These are phyloP conservation scores for Drosophila eohydei DNA, from an alignment of 2,888 invertebrate species.

Conservation along the genomic window DNA sequence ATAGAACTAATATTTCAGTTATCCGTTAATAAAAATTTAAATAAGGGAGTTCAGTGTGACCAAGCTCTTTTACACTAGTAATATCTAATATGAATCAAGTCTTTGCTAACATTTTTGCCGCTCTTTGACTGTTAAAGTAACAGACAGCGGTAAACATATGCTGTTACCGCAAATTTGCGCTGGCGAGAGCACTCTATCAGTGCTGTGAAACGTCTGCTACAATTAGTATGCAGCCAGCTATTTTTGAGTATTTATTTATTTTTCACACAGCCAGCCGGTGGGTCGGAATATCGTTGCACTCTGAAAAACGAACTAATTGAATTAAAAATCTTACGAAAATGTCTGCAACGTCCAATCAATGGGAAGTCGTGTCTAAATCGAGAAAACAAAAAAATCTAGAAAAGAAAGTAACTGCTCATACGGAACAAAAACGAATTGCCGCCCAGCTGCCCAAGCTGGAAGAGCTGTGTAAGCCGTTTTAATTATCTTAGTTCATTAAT, in stretches of 20 bases:
- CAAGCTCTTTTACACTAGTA: neutral
- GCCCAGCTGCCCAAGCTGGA: slow-evolving; percentile 89
- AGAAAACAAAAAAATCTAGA: slow-evolving; percentile 87
- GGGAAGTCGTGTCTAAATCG: slow-evolving; percentile 90
- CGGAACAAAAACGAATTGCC: slow-evolving; percentile 85
- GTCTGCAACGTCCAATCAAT: slow-evolving; percentile 85
- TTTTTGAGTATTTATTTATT: slow-evolving; percentile 42
- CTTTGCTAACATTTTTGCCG: neutral
- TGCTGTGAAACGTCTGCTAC: slow-evolving; percentile 21
- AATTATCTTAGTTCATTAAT: neutral
- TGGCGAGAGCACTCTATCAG: slow-evolving; percentile 12
- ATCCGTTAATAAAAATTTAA: slow-evolving; percentile 12
- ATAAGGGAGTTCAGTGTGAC: slow-evolving; percentile 7
- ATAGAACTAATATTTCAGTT: neutral
- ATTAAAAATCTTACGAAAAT: slow-evolving; percentile 32
- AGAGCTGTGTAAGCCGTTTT: slow-evolving; percentile 88
- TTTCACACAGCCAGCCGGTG: slow-evolving; percentile 28
- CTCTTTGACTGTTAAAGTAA: neutral
- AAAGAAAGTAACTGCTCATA: slow-evolving; percentile 85
- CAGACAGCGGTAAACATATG: neutral
- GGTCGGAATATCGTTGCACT: slow-evolving; percentile 14
- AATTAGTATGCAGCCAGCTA: slow-evolving; percentile 35
- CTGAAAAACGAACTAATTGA: slow-evolving; percentile 30
- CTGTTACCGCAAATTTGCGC: neutral
- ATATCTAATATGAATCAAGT: neutral